Base-by-base conservation (phyloP, 2,113 vertebrate species). In the Nesogale talazaci region DNA sequence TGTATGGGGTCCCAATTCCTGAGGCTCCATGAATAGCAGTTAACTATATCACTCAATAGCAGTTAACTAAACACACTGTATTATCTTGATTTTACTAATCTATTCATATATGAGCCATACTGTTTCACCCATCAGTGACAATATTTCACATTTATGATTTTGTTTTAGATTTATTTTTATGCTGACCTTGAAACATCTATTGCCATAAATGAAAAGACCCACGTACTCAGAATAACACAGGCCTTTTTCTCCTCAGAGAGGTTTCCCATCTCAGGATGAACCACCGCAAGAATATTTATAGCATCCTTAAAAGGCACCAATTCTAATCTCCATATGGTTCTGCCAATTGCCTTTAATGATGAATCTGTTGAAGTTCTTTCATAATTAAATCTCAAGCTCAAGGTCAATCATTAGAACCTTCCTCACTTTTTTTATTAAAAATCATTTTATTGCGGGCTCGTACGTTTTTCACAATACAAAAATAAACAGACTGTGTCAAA, bases 331-430 rank as follows among this genome's bases (percentile, higher is more conserved):
- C 34, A 6, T 34, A 20, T 52, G n/a, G 1, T 52, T 92, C n/a
- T 81, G 40, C 84, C 65, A 67, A 7, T 36, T 25, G 29, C 31
- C 10, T 89, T 86, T 31, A 34, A 61, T 42, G 16, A 91, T 52
- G 76, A 72, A 83, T 70, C 42, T 29, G 40, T 46, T 87, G 46
- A 38, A 77, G 46, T 1, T 36, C 57, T 36, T 52, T 87, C 67
- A 46, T 38, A 78, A 79, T 34, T 96, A 75, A 83, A 75, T 88
- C 10, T 16, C 38, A 29, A 93, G 79, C 38, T 78, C 61, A 92
- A 89, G 29, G n/a, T 79, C 38, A 46, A 11, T 52, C 12, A 6
- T n/a, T 52, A 76, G 20, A 34, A 83, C 83, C 69, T 19, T 14
- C 29, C 52, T 31, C 25, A 78, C 56, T 63, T 38, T 81, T 86